Percentiles rank a stretch among this genome's conserved stretches.
Evolutionary conservation across 92 coral and sea anemone genomes (phyloP).

Genomic region (Porites lobata): DNA sequence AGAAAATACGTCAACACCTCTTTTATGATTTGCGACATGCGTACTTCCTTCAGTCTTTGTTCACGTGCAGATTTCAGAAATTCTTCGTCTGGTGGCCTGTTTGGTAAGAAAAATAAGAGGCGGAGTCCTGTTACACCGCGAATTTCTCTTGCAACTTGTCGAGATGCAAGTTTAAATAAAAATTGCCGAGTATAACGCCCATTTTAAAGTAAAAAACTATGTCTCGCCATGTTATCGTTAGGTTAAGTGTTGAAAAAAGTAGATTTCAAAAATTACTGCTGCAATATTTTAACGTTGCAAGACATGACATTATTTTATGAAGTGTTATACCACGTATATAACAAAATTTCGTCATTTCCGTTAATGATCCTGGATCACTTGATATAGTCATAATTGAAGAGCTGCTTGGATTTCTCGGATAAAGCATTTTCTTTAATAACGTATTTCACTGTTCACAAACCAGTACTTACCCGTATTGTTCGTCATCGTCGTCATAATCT

Average conservation of each 20-base stretch:
- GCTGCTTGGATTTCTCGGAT: not conserved
- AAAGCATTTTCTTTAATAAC: not conserved
- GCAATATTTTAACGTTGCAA: too few species aligned
- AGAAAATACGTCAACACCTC: slow-evolving; percentile 85
- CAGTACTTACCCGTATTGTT: slow-evolving; percentile 21
- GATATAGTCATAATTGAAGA: not conserved
- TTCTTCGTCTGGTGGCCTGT: slow-evolving; percentile 87
- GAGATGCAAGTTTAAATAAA: too few species aligned
- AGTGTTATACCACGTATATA: too few species aligned
- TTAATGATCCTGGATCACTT: too few species aligned
- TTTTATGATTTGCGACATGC: slow-evolving; percentile 79
- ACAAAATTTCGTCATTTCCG: too few species aligned
- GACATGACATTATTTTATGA: too few species aligned
- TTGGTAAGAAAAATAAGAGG: not conserved
- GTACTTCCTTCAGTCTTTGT: slow-evolving; percentile 87
- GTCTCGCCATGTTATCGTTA: too few species aligned
- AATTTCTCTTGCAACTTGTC: too few species aligned
- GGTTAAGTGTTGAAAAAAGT: too few species aligned
- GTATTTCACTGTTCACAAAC: not conserved
- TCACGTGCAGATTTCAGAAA: slow-evolving; percentile 75
- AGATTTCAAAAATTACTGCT: too few species aligned
- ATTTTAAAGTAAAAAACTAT: too few species aligned
- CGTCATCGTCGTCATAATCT: slow-evolving; percentile 43
- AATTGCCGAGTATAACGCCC: too few species aligned
- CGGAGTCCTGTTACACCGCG: not conserved